Base-by-base conservation (phyloP, 2,888 invertebrate species). In the Harpalus rufipes region DNA sequence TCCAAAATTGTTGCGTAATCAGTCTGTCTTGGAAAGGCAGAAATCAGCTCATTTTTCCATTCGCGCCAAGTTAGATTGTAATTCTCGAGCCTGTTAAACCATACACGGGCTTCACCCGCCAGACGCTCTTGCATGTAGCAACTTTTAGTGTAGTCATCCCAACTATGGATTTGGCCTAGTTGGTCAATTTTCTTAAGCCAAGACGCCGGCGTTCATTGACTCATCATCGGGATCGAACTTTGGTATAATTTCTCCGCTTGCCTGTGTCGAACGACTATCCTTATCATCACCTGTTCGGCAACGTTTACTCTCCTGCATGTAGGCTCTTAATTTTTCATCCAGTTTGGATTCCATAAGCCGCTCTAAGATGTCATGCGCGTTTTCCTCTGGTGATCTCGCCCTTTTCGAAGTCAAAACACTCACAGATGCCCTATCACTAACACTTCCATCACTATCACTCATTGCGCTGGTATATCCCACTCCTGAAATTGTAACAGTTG, bases 161-260 rank as follows among this genome's bases (percentile, higher is more conserved):
- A 88, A 0, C 86, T 87, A 74, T 88, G 88, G 0, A 89, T 86
- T 8, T 88, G 87, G 0, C 88, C 88, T 0, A 88, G 85, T 44
- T 88, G 88, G 16, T 88, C 89, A 32, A 89, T 88, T 81, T 88
- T 88, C 56, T 88, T 86, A 10, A 88, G 39, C 88, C 88, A 89
- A 0, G 86, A 58, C n/a, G n/a, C n/a, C n/a, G n/a, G n/a, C n/a
- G n/a, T n/a, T n/a, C n/a, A n/a, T n/a, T n/a, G n/a, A n/a, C 1
- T 44, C 41, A 21, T 84, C 59, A 44, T 85, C 85, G 7, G 84
- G 84, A 32, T 85, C 85, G 16, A 85, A 85, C 14, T 21, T 65
- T 12, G 63, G 25, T 65, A 25, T 65, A 4, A 25, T 65, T 74
- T 74, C 56, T 18, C 74, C 8, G n/a, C 74, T 51, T 32, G 74